Evolutionary conservation across 2,113 vertebrate species (phyloP).

Genomic region (Uria aalge): DNA sequence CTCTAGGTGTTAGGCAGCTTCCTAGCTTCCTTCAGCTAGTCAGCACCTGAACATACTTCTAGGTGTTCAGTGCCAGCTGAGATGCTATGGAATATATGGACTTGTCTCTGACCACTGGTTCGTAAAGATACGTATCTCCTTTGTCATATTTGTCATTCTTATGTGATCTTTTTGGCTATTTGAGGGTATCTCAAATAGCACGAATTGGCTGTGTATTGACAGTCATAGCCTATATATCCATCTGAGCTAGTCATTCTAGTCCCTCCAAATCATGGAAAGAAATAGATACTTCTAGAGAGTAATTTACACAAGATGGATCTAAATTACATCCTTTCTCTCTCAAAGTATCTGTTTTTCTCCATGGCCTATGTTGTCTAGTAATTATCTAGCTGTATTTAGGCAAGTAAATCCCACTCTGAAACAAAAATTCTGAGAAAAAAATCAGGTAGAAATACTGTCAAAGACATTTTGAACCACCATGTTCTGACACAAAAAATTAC

Average conservation of each 20-base stretch:
- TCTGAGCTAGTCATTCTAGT: neutral
- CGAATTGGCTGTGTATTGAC: neutral
- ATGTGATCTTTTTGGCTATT: neutral
- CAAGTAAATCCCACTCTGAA: neutral
- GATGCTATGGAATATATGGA: neutral
- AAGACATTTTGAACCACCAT: neutral
- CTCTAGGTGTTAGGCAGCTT: neutral
- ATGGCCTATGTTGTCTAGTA: neutral
- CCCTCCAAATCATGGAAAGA: neutral
- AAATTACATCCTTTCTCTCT: neutral
- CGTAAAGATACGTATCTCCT: neutral
- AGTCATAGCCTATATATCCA: neutral
- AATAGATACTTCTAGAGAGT: neutral
- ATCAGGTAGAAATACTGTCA: neutral
- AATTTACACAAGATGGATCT: neutral
- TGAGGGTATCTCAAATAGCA: neutral
- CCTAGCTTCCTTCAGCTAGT: neutral
- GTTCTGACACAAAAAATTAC: neutral
- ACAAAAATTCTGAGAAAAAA: neutral
- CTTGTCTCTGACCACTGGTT: neutral
- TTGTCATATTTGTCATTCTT: neutral
- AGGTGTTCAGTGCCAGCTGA: neutral
- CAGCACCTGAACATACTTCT: too few species aligned
- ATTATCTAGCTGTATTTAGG: neutral
- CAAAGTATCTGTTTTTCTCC: neutral